phyloP scores from a whole-genome alignment of 2,888 invertebrate species.

The Eustalomyia histrio region DNA sequence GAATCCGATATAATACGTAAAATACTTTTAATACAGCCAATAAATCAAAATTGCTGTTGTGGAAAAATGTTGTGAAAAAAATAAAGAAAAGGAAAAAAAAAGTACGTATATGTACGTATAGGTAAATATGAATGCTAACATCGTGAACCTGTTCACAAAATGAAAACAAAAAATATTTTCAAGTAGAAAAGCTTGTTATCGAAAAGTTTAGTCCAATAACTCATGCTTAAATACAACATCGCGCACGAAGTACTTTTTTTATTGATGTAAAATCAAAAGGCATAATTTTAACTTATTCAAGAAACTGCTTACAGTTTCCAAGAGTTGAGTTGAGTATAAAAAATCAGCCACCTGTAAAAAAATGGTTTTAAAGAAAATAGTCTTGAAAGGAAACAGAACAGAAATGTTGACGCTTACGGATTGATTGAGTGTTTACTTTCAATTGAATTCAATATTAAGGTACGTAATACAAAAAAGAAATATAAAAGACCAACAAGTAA shows the following conservation, averaged over 20 bases:
- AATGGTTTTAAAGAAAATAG: constrained; percentile 13
- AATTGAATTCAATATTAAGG: constrained; percentile 24
- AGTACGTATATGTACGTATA: not conserved
- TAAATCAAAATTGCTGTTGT: constrained; percentile 58
- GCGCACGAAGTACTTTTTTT: constrained; percentile 41
- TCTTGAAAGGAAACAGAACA: constrained; percentile 11
- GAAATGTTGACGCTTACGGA: constrained; percentile 16
- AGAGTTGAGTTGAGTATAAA: not conserved
- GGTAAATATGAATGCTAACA: not conserved
- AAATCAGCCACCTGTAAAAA: constrained; percentile 42
- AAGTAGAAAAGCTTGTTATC: constrained; percentile 46
- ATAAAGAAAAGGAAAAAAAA: not conserved
- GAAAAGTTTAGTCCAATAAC: constrained; percentile 50
- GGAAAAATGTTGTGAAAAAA: constrained; percentile 18
- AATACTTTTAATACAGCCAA: constrained; percentile 49
- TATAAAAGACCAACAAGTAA: constrained; percentile 42
- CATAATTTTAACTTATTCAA: constrained; percentile 29
- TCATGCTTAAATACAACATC: constrained; percentile 49
- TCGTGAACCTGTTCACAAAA: not conserved
- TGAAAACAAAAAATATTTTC: constrained; percentile 15
- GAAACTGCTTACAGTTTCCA: not conserved
- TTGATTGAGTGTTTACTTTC: constrained; percentile 55
- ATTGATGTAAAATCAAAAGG: constrained; percentile 43
- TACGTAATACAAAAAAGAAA: constrained; percentile 1
- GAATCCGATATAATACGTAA: constrained; percentile 20